phyloP scores from a whole-genome alignment of 2,797 vertebrate genomes.

The Podargus strigoides region DNA sequence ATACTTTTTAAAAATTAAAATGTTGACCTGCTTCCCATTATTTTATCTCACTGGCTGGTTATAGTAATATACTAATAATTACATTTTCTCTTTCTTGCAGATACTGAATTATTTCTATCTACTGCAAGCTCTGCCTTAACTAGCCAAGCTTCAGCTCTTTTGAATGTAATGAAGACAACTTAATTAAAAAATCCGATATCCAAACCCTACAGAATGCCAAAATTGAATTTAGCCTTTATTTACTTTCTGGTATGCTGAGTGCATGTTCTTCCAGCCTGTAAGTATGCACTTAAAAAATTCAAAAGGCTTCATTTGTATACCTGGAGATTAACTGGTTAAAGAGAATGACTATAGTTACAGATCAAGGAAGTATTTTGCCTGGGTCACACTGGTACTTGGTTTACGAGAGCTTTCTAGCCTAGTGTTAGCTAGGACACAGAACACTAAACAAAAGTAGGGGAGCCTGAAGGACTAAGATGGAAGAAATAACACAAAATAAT shows the following conservation, averaged over 20 bases:
- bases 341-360: rapidly evolving
- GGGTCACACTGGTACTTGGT: not conserved
- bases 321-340: not conserved
- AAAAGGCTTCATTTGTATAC: not conserved
- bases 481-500: not conserved
- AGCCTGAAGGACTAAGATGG: not conserved
- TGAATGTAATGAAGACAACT: not conserved
- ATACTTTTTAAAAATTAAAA: not conserved
- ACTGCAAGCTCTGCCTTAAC: not conserved
- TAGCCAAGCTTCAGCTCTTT: not conserved
- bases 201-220: not conserved
- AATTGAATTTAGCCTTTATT: not conserved
- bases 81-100: not conserved
- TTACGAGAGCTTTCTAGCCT: not conserved
- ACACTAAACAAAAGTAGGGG: not conserved
- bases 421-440: not conserved
- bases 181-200: not conserved
- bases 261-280: not conserved
- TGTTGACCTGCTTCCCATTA: not conserved
- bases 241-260: not conserved
- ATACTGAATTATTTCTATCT: not conserved
- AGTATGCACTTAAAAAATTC: not conserved
- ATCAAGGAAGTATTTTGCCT: not conserved
- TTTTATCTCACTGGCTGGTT: not conserved
- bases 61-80: not conserved